Conservation (phyloP, 2,888 invertebrate species). For the Lasiommata megera region DNA sequence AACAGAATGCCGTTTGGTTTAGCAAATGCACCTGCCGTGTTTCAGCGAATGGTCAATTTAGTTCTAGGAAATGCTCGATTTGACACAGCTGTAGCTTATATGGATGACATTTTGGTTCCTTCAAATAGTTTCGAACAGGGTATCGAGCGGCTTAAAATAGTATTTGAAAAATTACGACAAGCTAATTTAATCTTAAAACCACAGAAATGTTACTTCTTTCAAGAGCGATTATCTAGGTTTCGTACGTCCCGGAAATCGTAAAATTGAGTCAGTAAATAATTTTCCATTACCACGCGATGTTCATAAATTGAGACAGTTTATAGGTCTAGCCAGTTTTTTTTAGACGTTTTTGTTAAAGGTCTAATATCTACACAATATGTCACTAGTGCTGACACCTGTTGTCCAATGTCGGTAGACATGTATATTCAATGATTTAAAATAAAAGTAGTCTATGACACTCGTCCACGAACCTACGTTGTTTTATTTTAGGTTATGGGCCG, state of each 20-base stretch:
- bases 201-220: conserved; percentile 36
- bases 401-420: too few species aligned
- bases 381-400: too few species aligned
- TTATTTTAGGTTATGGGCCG: too few species aligned
- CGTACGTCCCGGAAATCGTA: conserved; percentile 35
- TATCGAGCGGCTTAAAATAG: background rate
- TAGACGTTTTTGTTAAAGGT: too few species aligned
- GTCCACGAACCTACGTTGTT: too few species aligned
- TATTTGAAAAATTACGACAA: background rate
- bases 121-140: background rate
- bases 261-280: conserved; percentile 31
- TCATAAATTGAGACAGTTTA: too few species aligned
- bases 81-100: background rate
- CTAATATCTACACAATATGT: too few species aligned
- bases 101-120: background rate
- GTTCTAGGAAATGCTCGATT: background rate
- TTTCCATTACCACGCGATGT: conserved; percentile 35
- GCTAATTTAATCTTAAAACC: conserved; percentile 35
- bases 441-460: too few species aligned
- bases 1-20: conserved; percentile 41
- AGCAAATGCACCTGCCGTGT: conserved; percentile 35
- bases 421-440: too few species aligned
- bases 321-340: conserved; percentile 32
- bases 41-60: background rate
- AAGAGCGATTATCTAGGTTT: conserved; percentile 37